These are phyloP conservation scores for Peucedramus taeniatus DNA, from an alignment of 2,113 vertebrate species.

Conservation along the genomic window DNA sequence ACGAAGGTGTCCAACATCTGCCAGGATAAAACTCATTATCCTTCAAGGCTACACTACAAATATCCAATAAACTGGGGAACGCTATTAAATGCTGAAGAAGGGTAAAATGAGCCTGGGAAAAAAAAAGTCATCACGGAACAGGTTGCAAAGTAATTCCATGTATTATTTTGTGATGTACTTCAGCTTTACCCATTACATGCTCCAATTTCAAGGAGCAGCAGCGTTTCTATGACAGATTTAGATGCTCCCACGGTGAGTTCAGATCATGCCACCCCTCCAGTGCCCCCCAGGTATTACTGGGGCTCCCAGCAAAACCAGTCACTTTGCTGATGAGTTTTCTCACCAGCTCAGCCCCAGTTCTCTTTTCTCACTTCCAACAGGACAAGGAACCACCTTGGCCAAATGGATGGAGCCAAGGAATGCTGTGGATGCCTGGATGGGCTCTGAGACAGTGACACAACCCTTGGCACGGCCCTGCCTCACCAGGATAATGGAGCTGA, in stretches of 20 bases:
- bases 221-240: neutral
- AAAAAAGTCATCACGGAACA: neutral
- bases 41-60: neutral
- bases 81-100: neutral
- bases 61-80: neutral
- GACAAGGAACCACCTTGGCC: neutral
- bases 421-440: neutral
- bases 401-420: neutral
- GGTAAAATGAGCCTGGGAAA: neutral
- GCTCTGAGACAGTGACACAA: neutral
- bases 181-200: neutral
- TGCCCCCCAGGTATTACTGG: neutral
- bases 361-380: neutral
- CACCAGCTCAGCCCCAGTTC: neutral
- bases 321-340: neutral
- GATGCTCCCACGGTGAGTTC: neutral
- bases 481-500: neutral
- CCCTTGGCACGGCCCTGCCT: neutral
- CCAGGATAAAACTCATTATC: slow-evolving; percentile 19
- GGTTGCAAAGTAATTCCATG: slow-evolving; percentile 8
- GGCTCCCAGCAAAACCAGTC: neutral
- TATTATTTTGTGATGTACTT: neutral
- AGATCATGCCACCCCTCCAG: neutral
- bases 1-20: neutral
- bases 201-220: neutral